Evolutionary conservation across 2,113 vertebrate genomes (phyloP), one percentile per base, ranked within the genome.

Genomic region (Leucosticte australis): DNA sequence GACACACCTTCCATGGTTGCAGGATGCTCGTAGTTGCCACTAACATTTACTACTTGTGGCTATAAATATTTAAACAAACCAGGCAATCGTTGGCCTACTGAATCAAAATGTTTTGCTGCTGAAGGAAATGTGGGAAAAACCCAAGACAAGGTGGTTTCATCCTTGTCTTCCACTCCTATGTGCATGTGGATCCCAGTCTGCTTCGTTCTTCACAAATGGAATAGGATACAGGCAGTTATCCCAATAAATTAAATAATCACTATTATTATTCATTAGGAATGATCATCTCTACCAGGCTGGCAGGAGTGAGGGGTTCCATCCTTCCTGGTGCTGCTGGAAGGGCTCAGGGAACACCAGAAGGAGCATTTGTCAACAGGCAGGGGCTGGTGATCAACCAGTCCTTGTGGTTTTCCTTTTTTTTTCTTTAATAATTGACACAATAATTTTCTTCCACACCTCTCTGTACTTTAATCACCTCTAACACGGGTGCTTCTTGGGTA

Each of bases 401-500:
- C 26, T 76, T 31, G 55, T 49, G 41, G 26, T 68, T 76, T 47
- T 68, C 31, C 27, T 23, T 18, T n/a, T 62, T 50, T 53, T 50
- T 56, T 22, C 6, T 11, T 20, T 5, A 10, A 60, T 42, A 90
- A 90, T 60, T 26, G 69, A 52, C 55, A 44, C 23, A 42, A 16
- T 39, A 8, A 65, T 92, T 65, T 81, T 37, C 73, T 56, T 46
- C 59, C 15, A 18, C 1, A 15, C 33, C 55, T 84, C 50, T 56
- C 33, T 35, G 19, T 62, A 11, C 44, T 92, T 92, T 71, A 77
- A 84, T 62, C 79, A 82, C 89, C 75, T 74, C 47, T 35, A 65
- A 37, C 76, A 50, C 0, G 15, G 63, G 28, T 1, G 0, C 53
- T 83, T 70, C 24, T 42, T 0, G 0, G 53, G n/a, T 70, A 44